Percentiles rank a stretch among this genome's conserved stretches.
Evolutionary conservation across 2,113 vertebrate species (phyloP).

Genomic region (Lycocorax pyrrhopterus): DNA sequence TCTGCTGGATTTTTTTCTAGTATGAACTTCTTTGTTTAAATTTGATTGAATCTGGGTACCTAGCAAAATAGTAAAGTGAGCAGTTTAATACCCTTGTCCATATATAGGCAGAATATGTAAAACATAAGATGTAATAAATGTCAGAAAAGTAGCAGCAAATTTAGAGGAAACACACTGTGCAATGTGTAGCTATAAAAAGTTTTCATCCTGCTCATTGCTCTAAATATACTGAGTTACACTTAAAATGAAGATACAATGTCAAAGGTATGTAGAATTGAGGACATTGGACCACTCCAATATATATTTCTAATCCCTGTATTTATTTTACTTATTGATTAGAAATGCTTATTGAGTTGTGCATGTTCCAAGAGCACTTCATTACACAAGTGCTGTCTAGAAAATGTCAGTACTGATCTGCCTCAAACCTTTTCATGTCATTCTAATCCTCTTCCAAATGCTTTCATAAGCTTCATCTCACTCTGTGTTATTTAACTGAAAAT

Average conservation of each 20-base stretch:
- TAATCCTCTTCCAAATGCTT: slow-evolving; percentile 31
- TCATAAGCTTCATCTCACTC: slow-evolving; percentile 1
- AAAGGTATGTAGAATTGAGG: not conserved
- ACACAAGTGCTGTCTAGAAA: not conserved
- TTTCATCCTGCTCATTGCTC: not conserved
- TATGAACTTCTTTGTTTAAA: not conserved
- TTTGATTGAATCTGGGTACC: not conserved
- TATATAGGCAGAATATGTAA: not conserved
- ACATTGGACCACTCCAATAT: not conserved
- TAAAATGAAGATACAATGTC: not conserved
- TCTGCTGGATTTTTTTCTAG: not conserved
- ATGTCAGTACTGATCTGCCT: slow-evolving; percentile 31
- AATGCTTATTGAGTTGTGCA: not conserved
- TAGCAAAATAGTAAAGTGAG: not conserved
- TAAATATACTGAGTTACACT: not conserved
- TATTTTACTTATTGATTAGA: slow-evolving; percentile 46
- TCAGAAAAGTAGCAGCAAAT: not conserved
- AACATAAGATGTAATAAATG: not conserved
- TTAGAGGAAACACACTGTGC: not conserved
- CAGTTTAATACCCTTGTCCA: not conserved
- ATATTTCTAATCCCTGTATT: not conserved
- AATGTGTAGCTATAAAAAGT: not conserved
- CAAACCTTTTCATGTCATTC: not conserved
- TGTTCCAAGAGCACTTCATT: not conserved
- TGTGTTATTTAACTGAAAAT: slow-evolving; percentile 12